Conservation (phyloP, 2,888 invertebrate species). For the Oxytorus armatus region DNA sequence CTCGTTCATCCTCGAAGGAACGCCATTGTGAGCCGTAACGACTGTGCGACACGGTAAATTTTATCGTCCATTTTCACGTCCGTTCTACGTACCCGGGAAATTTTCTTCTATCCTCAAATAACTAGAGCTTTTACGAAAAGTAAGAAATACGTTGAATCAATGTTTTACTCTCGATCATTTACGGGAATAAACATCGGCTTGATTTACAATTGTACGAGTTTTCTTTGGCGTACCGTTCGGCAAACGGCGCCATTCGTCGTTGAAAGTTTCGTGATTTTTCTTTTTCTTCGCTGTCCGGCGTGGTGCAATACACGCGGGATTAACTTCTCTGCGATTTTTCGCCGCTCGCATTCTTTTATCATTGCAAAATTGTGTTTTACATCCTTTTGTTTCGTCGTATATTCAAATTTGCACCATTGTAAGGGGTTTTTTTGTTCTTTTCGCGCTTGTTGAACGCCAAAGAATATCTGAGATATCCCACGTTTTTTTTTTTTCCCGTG, state of each 20-base stretch:
- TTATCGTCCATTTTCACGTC: constrained; percentile 89
- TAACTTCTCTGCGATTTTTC: background rate
- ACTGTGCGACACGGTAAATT: constrained; percentile 88
- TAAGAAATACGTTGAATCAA: constrained; percentile 82
- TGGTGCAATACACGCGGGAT: constrained; percentile 53
- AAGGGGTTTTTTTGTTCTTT: constrained; percentile 3
- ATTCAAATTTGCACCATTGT: background rate
- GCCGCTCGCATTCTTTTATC: background rate
- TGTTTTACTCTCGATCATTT: too few species aligned
- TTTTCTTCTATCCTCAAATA: constrained; percentile 82
- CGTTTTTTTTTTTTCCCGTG: background rate
- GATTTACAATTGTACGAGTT: constrained; percentile 86
- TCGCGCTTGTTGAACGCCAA: background rate
- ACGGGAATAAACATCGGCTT: constrained; percentile 50
- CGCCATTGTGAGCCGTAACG: constrained; percentile 95
- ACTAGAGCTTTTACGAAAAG: constrained; percentile 60
- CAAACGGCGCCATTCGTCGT: constrained; percentile 87
- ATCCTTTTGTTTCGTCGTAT: too few species aligned
- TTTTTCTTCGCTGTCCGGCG: too few species aligned
- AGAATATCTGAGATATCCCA: background rate
- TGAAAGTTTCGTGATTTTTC: constrained; percentile 54
- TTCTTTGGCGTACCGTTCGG: constrained; percentile 83
- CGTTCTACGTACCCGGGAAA: constrained; percentile 86
- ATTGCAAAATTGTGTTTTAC: too few species aligned
- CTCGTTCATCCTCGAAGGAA: constrained; percentile 86